A percentile compares a stretch with the other conserved stretches of the same genome.
phyloP scores from a whole-genome alignment of 2,888 invertebrate species.

The Stictocephala bisonia region DNA sequence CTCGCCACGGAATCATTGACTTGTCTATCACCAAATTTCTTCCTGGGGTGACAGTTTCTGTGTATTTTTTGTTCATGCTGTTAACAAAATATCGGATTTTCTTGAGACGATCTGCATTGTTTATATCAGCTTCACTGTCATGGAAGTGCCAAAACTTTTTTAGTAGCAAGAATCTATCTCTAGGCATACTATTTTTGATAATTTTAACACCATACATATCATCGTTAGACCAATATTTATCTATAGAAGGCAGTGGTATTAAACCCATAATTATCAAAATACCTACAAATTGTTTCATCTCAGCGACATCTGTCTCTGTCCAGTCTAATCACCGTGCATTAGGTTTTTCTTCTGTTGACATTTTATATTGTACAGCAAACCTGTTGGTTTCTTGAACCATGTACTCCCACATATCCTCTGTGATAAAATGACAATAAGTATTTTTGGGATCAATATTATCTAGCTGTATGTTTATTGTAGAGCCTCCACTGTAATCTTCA shows the following conservation, averaged over 20 bases:
- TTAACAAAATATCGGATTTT: neutral
- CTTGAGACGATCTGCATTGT: neutral
- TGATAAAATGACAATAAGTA: constrained; percentile 5
- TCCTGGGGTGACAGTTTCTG: neutral
- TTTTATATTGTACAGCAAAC: constrained; percentile 1
- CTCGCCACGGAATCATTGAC: constrained; percentile 1
- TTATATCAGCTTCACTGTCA: no score
- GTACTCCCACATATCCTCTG: constrained; percentile 1
- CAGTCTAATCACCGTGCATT: neutral
- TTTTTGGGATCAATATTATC: neutral
- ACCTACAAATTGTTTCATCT: constrained; percentile 10
- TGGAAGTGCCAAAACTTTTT: constrained; percentile 19
- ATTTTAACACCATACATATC: neutral
- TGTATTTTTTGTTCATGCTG: neutral
- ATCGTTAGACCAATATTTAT: neutral
- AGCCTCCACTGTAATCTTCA: neutral
- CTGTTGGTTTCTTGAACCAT: constrained; percentile 12
- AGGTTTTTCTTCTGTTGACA: neutral
- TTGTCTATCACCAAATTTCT: neutral
- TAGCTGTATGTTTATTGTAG: neutral
- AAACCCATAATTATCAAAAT: constrained; percentile 9
- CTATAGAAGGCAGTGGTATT: neutral
- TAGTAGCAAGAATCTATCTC: constrained; percentile 7
- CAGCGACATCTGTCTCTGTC: neutral
- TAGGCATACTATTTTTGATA: neutral